Conservation (phyloP, 2,888 invertebrate genomes). For the Laspeyria flexula region DNA sequence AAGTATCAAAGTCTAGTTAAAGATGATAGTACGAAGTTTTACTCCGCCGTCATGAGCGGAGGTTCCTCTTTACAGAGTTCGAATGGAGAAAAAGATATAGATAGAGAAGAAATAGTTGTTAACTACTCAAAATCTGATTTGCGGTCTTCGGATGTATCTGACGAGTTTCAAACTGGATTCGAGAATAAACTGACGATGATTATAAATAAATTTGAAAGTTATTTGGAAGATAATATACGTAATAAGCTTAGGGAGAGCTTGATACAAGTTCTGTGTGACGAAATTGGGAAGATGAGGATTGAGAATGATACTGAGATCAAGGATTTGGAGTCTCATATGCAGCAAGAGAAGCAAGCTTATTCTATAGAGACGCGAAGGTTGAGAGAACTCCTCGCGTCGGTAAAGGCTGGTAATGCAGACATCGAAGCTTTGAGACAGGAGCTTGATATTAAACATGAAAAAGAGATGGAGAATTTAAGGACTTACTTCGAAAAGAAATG, state of each 20-base stretch:
- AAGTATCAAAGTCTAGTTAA: conserved; percentile 77
- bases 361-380: conserved; percentile 83
- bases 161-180: conserved; percentile 73
- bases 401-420: conserved; percentile 86
- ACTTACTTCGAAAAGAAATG: conserved; percentile 93
- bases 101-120: conserved; percentile 78
- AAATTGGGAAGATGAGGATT: conserved; percentile 79
- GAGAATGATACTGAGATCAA: conserved; percentile 73
- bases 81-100: conserved; percentile 80
- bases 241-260: conserved; percentile 84
- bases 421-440: conserved; percentile 86
- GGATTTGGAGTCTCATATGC: conserved; percentile 76
- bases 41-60: conserved; percentile 75
- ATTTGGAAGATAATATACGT: conserved; percentile 73
- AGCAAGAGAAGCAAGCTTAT: conserved; percentile 85
- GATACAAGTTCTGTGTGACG: conserved; percentile 83
- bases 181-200: conserved; percentile 67
- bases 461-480: conserved; percentile 92
- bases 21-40: conserved; percentile 78
- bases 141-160: conserved; percentile 67
- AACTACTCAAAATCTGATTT: conserved; percentile 77
- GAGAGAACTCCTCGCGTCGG: conserved; percentile 83
- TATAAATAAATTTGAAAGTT: conserved; percentile 68
- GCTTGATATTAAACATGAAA: conserved; percentile 88
- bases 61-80: conserved; percentile 73